Conservation (phyloP, 2,888 invertebrate species). For the Glyphotaelius pellucidus region DNA sequence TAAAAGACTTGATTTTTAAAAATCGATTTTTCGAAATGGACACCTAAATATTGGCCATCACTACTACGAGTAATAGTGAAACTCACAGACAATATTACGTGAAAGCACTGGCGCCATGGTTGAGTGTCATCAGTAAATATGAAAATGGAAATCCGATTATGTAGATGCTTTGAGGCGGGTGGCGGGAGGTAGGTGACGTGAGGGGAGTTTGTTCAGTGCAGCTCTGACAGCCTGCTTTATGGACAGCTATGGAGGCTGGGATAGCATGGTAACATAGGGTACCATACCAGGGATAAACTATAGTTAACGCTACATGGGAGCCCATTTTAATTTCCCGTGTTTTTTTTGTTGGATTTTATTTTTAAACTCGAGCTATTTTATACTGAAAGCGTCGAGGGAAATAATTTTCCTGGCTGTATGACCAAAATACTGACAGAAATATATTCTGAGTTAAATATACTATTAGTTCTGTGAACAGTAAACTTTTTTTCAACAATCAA, state of each 20-base stretch:
- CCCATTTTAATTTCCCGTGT: background rate
- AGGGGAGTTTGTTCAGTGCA: background rate
- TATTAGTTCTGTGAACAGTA: too few species aligned
- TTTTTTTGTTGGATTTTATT: background rate
- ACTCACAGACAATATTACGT: too few species aligned
- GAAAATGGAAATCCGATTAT: constrained; percentile 14
- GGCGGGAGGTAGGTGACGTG: background rate
- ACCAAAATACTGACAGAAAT: too few species aligned
- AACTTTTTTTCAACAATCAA: too few species aligned
- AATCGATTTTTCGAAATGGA: too few species aligned
- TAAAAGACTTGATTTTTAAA: too few species aligned
- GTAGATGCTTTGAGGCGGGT: background rate
- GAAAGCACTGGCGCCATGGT: background rate
- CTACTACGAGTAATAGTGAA: too few species aligned
- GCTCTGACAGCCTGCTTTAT: background rate
- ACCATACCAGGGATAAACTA: background rate
- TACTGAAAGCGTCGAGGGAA: too few species aligned
- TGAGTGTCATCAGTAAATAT: background rate
- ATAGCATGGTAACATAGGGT: background rate
- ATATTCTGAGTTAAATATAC: too few species aligned
- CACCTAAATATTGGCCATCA: too few species aligned
- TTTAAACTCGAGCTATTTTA: too few species aligned
- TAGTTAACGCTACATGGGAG: background rate
- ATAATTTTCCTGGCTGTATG: too few species aligned
- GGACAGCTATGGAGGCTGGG: background rate